Percentiles rank a stretch among this genome's conserved stretches.
phyloP scores from a whole-genome alignment of 2,797 vertebrate genomes.

The Bradypodion pumilum region DNA sequence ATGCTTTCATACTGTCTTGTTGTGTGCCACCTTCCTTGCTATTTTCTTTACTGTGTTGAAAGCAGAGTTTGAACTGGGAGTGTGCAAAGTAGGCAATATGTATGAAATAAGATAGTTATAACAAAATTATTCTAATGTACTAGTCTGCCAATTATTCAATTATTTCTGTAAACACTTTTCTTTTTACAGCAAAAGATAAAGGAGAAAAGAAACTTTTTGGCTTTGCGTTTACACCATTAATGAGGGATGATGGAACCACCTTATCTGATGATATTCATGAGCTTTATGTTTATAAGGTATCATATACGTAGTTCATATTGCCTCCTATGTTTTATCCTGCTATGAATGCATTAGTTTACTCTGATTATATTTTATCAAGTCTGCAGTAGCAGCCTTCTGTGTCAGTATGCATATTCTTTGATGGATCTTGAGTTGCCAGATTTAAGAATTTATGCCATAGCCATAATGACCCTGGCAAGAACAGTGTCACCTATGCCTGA shows the following conservation, averaged over 20 bases:
- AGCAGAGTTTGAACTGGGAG: neutral
- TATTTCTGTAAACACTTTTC: conserved; percentile 15
- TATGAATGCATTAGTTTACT: neutral
- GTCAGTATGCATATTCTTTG: neutral
- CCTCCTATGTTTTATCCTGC: neutral
- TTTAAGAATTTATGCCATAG: too few relatives aligned
- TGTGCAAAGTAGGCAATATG: too few relatives aligned
- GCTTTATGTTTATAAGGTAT: conserved; percentile 98
- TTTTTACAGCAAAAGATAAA: conserved; percentile 93
- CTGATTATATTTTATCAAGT: conserved; percentile 23
- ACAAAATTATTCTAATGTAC: neutral
- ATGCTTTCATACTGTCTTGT: too few relatives aligned
- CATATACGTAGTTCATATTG: neutral
- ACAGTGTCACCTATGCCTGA: too few relatives aligned
- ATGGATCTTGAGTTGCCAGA: neutral
- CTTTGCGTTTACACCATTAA: conserved; percentile 96
- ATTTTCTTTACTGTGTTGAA: neutral
- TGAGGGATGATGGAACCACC: conserved; percentile 98
- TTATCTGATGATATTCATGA: conserved; percentile 96
- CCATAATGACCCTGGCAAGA: too few relatives aligned
- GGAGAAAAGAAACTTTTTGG: conserved; percentile 99
- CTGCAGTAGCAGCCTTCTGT: neutral
- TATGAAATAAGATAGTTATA: conserved; percentile 29
- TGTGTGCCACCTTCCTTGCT: neutral
- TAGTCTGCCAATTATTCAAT: neutral